These are phyloP conservation scores for Eublepharis macularius DNA, from an alignment of 2,113 vertebrate genomes.

Conservation along the genomic window DNA sequence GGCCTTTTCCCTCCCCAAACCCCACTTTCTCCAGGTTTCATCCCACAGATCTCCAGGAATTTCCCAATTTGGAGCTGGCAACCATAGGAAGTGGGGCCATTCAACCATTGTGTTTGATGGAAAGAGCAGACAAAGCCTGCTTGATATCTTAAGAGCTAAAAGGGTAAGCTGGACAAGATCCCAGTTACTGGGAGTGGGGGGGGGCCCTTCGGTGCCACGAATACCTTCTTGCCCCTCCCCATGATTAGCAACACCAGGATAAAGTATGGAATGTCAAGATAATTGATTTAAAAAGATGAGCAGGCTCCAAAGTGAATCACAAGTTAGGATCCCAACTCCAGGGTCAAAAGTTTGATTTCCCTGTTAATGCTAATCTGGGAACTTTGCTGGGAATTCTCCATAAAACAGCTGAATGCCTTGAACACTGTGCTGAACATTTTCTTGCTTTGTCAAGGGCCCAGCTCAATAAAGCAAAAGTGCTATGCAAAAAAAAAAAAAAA, in stretches of 20 bases:
- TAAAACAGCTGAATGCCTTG: neutral
- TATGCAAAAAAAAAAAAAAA: neutral
- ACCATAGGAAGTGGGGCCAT: too few relatives aligned
- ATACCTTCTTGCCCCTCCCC: neutral
- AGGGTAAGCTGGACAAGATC: too few relatives aligned
- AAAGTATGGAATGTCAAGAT: neutral
- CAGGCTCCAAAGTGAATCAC: neutral
- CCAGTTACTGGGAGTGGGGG: neutral
- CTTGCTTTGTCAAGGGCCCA: constrained; percentile 4
- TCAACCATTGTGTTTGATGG: too few relatives aligned
- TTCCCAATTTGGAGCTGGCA: too few relatives aligned
- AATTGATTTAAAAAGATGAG: neutral
- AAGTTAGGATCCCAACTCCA: neutral
- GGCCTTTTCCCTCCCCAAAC: too few relatives aligned
- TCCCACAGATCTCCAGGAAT: too few relatives aligned
- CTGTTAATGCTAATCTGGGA: neutral
- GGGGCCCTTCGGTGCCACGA: too few relatives aligned
- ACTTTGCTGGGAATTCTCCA: neutral
- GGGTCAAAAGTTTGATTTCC: neutral
- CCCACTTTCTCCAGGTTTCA: too few relatives aligned
- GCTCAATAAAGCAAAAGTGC: constrained; percentile 22
- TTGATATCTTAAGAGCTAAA: neutral
- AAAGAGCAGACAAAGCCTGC: neutral
- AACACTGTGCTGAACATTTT: neutral
- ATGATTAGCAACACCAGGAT: too few relatives aligned